Conservation (phyloP, 2,797 vertebrate species). For the Avahi laniger region DNA sequence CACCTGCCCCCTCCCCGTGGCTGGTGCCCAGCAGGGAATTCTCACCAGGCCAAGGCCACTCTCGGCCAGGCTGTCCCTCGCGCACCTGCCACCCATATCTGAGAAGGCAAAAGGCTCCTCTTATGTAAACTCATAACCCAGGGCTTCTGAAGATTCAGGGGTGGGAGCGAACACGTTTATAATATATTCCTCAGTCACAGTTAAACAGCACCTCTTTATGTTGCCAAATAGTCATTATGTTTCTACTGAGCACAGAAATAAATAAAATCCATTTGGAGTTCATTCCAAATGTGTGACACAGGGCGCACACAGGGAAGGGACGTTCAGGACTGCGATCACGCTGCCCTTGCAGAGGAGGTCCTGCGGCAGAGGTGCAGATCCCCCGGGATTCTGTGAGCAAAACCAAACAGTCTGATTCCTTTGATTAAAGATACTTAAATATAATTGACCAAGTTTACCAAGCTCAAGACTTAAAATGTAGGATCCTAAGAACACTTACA, state of each 20-base stretch:
- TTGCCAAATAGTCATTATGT: no score
- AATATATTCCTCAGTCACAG: rapidly evolving
- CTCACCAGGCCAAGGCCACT: no score
- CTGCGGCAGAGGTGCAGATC: neutral
- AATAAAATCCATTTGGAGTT: neutral
- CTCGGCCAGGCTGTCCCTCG: no score
- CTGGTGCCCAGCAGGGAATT: neutral
- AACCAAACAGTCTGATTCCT: neutral
- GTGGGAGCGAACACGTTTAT: rapidly evolving
- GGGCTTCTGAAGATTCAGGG: neutral
- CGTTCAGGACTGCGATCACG: no score
- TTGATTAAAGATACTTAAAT: neutral
- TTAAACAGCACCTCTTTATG: no score
- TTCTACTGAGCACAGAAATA: neutral
- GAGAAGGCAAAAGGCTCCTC: neutral
- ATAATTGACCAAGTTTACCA: neutral
- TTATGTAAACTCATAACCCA: no score
- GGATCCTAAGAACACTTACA: neutral
- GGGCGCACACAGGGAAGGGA: neutral
- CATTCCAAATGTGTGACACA: rapidly evolving
- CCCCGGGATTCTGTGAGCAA: neutral
- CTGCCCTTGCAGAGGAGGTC: neutral
- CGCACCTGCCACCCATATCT: neutral
- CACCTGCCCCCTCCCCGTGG: rapidly evolving
- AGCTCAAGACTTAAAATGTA: neutral